Base-by-base conservation (phyloP, 2,888 invertebrate genomes). In the Drosophila colorata region DNA sequence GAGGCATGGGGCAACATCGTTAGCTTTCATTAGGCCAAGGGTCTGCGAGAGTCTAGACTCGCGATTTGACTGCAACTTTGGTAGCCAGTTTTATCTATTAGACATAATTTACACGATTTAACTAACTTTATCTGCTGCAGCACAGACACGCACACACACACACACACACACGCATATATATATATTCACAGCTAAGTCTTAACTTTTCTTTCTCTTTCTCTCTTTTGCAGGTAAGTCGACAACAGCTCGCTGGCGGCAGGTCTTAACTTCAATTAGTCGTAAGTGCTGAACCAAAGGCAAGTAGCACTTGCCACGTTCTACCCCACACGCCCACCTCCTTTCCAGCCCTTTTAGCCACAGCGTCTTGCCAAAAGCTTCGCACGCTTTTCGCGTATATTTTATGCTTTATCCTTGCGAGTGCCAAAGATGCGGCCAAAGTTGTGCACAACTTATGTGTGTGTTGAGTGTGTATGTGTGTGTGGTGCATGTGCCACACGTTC, bases 41-140 rank as follows among this genome's bases (percentile, higher is more conserved):
- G 43, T 60, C 61, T 44, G 28, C 18, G 41, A 46, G 61, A 59
- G 83, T 74, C 74, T 78, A 76, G 87, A 73, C 86, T 72, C 80
- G 28, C 40, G 59, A 35, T 56, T 11, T 18, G 48, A 61, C 53
- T 33, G 74, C 60, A 46, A 57, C 66, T 80, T 82, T 79, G 52
- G 58, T 56, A 46, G 69, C 55, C 60, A 70, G 53, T 72, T 61
- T 85, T 89, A 83, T 86, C 89, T 86, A 88, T 88, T 86, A 86
- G 76, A 79, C 89, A 86, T 88, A 88, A 86, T 88, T 88, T 81
- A 87, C 89, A 79, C 79, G 86, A 85, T 78, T 86, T 87, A 71
- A 81, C 74, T 69, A 85, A 86, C 79, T 87, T 87, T 77, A 87
- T 74, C 69, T 69, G 20, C 51, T 31, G 23, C 20, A 31, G 18